phyloP scores from a whole-genome alignment of 2,888 invertebrate species.

The Cyaniris semiargus region DNA sequence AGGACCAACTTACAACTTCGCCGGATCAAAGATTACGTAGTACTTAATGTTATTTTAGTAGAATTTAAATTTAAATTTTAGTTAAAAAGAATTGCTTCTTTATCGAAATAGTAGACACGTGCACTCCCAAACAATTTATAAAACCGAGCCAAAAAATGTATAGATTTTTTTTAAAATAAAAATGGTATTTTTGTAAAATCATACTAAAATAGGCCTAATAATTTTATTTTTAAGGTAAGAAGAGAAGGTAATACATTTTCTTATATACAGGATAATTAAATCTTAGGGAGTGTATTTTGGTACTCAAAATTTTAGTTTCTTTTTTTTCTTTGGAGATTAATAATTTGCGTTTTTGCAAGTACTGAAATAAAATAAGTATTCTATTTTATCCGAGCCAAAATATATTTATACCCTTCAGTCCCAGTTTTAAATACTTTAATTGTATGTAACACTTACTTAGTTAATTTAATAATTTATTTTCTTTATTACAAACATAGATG shows the following conservation, averaged over 20 bases:
- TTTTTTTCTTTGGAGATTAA: neutral
- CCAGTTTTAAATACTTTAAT: neutral
- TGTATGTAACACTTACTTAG: neutral
- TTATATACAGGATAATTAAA: neutral
- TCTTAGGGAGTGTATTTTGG: neutral
- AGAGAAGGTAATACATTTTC: neutral
- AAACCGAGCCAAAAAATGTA: slow-evolving; percentile 1
- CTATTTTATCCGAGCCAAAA: neutral
- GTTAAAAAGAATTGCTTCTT: neutral
- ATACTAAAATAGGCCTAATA: neutral
- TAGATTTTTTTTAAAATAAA: neutral
- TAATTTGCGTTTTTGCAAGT: neutral
- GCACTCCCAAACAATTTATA: neutral
- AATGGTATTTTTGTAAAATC: neutral
- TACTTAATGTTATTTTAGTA: slow-evolving; percentile 19
- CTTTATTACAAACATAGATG: neutral
- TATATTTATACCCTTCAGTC: neutral
- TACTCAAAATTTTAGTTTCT: neutral
- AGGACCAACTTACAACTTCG: slow-evolving; percentile 16
- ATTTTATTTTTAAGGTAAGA: neutral
- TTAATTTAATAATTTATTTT: slow-evolving; percentile 8
- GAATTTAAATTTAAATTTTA: slow-evolving; percentile 3
- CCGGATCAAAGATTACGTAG: slow-evolving; percentile 15
- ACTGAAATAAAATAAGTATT: neutral
- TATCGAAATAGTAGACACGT: neutral